A percentile compares a stretch with the other conserved stretches of the same genome.
These are phyloP conservation scores for Chloroceryle amazona DNA, from an alignment of 2,797 vertebrate genomes.

Conservation along the genomic window DNA sequence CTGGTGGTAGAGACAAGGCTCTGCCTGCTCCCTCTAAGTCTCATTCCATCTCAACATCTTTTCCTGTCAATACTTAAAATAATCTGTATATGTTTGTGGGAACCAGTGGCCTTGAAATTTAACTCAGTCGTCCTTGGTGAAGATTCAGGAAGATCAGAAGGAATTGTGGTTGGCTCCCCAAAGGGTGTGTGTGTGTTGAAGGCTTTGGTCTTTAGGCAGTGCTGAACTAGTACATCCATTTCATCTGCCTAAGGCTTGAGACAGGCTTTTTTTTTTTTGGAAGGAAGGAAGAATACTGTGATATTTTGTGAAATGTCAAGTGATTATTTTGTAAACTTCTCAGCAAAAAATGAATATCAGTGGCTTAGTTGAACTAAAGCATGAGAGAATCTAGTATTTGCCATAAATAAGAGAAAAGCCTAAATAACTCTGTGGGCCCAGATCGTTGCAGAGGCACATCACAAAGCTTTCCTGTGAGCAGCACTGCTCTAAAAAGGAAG, in stretches of 20 bases:
- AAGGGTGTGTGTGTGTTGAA: fast-evolving
- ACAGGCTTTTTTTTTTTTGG: not conserved
- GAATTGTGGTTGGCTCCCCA: not conserved
- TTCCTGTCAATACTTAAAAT: not conserved
- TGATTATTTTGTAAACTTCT: slow-evolving; percentile 22
- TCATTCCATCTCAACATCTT: not conserved
- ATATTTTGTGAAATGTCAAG: slow-evolving; percentile 48
- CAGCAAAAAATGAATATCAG: not conserved
- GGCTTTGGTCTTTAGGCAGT: not conserved
- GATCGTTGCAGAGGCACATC: fast-evolving
- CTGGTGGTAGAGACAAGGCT: not conserved
- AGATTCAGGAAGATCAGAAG: not conserved
- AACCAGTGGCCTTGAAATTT: not conserved
- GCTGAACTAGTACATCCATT: not conserved
- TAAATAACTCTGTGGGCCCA: not conserved
- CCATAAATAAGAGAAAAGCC: not conserved
- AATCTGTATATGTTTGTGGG: not conserved
- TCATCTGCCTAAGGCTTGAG: not conserved
- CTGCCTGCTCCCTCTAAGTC: not conserved
- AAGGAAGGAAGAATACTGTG: not conserved
- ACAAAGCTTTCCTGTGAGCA: not conserved
- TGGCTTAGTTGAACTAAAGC: not conserved
- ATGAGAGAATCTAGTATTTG: not conserved
- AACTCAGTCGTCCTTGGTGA: fast-evolving
- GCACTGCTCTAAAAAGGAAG: not conserved